These are phyloP conservation scores for Mus pahari DNA, from an alignment of 2,113 vertebrate species.

Conservation along the genomic window DNA sequence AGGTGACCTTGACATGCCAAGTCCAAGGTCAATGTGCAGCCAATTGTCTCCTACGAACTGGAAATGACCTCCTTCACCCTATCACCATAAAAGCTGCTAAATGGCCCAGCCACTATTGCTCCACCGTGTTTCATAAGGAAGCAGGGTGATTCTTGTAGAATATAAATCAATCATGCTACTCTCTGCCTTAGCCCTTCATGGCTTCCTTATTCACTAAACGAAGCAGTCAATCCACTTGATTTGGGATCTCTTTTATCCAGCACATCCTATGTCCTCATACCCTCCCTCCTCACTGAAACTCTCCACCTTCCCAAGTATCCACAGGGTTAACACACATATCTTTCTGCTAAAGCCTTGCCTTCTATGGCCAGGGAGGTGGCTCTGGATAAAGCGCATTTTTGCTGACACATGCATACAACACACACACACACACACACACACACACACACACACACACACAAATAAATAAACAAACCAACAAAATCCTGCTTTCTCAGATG, in stretches of 20 bases:
- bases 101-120: neutral
- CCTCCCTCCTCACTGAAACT: neutral
- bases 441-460: neutral
- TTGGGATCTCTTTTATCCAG: rapidly evolving
- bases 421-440: neutral
- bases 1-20: neutral
- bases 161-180: neutral
- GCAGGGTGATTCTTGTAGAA: neutral
- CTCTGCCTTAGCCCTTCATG: neutral
- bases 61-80: neutral
- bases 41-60: neutral
- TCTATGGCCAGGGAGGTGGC: neutral
- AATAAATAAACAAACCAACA: neutral
- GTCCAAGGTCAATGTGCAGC: neutral
- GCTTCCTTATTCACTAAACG: neutral
- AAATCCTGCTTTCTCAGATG: neutral
- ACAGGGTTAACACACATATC: neutral
- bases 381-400: neutral
- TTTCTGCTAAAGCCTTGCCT: conserved; percentile 31
- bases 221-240: neutral
- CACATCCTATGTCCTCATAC: neutral
- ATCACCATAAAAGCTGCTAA: neutral
- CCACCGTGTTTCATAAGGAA: neutral
- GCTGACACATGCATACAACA: neutral
- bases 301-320: neutral